phyloP scores from a whole-genome alignment of 2,797 vertebrate species.

The Alfaro cultratus region DNA sequence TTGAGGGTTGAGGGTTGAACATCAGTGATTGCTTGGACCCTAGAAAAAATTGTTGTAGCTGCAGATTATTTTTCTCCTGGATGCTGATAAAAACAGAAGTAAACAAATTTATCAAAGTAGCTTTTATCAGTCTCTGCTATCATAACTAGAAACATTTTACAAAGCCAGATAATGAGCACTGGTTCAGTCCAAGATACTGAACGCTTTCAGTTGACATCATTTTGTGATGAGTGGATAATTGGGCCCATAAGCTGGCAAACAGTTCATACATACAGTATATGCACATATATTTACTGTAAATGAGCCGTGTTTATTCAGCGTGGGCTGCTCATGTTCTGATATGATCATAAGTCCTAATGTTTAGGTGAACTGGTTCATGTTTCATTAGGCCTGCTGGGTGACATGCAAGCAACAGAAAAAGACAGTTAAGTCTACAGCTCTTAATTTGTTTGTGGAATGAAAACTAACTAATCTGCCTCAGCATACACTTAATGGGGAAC shows the following conservation, averaged over 20 bases:
- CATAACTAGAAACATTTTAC: background rate
- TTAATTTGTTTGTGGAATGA: conserved; percentile 54
- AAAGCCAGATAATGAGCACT: background rate
- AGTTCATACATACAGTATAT: background rate
- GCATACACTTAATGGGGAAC: conserved; percentile 52
- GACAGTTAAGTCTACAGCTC: conserved; percentile 32
- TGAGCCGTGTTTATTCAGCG: background rate
- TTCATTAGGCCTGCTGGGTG: background rate
- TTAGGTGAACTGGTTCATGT: background rate
- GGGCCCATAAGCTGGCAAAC: background rate
- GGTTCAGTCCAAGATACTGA: conserved; percentile 11
- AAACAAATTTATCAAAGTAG: background rate
- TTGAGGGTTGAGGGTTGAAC: too few relatives aligned
- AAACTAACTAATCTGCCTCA: conserved; percentile 64
- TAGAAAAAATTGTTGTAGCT: background rate
- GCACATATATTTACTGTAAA: background rate
- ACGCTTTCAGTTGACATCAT: background rate
- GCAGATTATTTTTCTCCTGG: background rate
- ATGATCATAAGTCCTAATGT: background rate
- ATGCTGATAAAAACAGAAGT: background rate
- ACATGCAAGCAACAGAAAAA: conserved; percentile 5
- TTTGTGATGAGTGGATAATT: conserved; percentile 2
- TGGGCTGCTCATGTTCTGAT: background rate
- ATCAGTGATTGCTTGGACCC: background rate
- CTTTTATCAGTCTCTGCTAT: background rate